Percentiles rank a stretch among this genome's conserved stretches.
phyloP scores from a whole-genome alignment of 35 echinoderm and acorn worm species.

The Diadema setosum region DNA sequence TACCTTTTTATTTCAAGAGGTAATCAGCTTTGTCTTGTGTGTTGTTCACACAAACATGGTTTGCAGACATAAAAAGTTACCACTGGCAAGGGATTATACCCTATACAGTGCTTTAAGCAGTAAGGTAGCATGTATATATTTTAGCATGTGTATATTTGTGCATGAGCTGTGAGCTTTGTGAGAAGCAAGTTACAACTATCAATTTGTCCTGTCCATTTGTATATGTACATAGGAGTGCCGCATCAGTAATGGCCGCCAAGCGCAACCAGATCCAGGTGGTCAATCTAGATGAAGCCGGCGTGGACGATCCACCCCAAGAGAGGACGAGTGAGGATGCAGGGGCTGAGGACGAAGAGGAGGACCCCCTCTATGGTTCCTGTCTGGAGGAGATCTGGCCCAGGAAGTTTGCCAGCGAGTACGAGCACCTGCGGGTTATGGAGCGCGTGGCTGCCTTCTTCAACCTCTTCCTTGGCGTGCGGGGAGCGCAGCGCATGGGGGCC shows the following conservation, averaged over 20 bases:
- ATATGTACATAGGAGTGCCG: conserved; percentile 18
- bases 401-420: conserved; percentile 59
- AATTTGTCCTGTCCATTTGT: too few species aligned
- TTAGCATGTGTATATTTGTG: too few species aligned
- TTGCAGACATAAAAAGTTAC: too few species aligned
- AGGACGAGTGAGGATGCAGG: not conserved
- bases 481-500: conserved; percentile 52
- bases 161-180: too few species aligned
- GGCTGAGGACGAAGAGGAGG: conserved; percentile 5
- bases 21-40: too few species aligned
- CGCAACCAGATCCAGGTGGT: not conserved
- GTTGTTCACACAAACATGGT: too few species aligned
- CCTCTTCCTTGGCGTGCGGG: conserved; percentile 58
- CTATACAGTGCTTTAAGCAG: too few species aligned
- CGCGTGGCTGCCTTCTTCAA: conserved; percentile 60
- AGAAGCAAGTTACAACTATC: too few species aligned
- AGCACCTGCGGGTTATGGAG: conserved; percentile 64
- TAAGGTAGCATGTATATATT: too few species aligned
- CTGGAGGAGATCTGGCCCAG: conserved; percentile 75
- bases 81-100: too few species aligned
- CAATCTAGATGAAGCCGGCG: not conserved
- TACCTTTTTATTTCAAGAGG: too few species aligned
- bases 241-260: not conserved
- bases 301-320: not conserved
- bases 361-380: conserved; percentile 30